Percentiles rank a stretch among this genome's conserved stretches.
Evolutionary conservation across 2,797 vertebrate genomes (phyloP).

Genomic region (Chiropotes sagulatus): DNA sequence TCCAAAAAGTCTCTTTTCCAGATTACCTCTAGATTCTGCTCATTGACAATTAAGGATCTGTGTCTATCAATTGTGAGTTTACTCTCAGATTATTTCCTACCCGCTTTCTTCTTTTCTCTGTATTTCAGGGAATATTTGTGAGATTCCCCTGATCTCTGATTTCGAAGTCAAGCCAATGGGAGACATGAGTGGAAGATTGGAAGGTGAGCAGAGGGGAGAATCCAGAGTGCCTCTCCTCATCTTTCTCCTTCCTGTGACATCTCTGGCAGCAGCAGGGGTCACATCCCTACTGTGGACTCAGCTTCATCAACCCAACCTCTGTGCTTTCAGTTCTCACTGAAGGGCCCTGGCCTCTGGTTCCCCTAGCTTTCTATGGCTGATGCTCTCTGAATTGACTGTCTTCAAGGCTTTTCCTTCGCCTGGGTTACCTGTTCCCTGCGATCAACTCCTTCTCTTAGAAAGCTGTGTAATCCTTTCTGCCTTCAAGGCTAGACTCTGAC

Average conservation of each 20-base stretch:
- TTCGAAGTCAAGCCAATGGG: not conserved
- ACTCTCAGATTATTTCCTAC: not conserved
- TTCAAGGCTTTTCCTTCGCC: not conserved
- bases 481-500: not conserved
- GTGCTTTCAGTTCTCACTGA: not conserved
- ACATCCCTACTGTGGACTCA: not conserved
- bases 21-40: not conserved
- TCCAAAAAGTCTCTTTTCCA: not conserved
- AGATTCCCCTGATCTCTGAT: not conserved
- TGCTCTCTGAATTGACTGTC: not conserved
- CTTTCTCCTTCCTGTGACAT: not conserved
- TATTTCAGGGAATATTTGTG: not conserved
- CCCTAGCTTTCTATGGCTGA: not conserved
- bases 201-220: not conserved
- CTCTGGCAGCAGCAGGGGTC: not conserved
- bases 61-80: not conserved
- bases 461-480: not conserved
- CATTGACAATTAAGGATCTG: not conserved
- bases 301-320: not conserved
- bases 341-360: too few relatives aligned
- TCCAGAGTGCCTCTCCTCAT: fast-evolving
- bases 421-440: not conserved
- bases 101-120: not conserved
- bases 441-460: not conserved
- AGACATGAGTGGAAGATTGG: not conserved